Conservation (phyloP, 2,888 invertebrate genomes). For the Ormyrus thymus region DNA sequence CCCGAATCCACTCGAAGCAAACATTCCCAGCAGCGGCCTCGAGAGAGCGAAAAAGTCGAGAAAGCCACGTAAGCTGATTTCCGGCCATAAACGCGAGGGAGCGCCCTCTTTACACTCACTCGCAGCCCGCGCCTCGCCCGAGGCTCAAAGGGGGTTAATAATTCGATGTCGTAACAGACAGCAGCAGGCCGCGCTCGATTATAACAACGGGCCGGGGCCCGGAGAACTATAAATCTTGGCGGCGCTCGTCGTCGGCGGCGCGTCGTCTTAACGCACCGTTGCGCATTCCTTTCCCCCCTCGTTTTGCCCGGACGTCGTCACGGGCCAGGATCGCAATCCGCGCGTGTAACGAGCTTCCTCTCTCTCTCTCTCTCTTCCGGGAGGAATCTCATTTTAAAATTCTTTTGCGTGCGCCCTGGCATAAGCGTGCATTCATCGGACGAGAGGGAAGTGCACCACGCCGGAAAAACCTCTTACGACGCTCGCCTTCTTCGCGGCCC, state of each 20-base stretch:
- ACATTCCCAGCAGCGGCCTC: no score
- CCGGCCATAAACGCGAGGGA: background rate
- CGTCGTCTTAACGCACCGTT: conserved; percentile 61
- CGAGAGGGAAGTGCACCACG: conserved; percentile 7
- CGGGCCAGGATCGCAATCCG: conserved; percentile 60
- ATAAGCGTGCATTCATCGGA: conserved; percentile 30
- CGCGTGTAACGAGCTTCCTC: conserved; percentile 65
- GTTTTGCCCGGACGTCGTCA: conserved; percentile 56
- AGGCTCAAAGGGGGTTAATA: conserved; percentile 32
- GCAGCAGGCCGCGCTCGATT: background rate
- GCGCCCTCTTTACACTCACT: background rate
- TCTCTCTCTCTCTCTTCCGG: background rate
- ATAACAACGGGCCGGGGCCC: background rate
- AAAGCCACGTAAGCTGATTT: background rate
- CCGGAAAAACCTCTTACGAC: conserved; percentile 32
- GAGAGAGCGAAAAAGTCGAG: no score
- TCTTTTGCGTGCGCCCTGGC: conserved; percentile 45
- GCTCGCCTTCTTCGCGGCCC: background rate
- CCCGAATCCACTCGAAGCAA: no score
- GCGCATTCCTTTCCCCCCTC: conserved; percentile 59
- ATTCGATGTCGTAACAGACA: conserved; percentile 28
- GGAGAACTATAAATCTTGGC: conserved; percentile 47
- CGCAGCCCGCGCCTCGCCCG: background rate
- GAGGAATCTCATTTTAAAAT: conserved; percentile 58
- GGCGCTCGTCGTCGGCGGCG: conserved; percentile 12